These are phyloP conservation scores for Halcyon chelicuti DNA, from an alignment of 2,797 vertebrate genomes.

Conservation along the genomic window DNA sequence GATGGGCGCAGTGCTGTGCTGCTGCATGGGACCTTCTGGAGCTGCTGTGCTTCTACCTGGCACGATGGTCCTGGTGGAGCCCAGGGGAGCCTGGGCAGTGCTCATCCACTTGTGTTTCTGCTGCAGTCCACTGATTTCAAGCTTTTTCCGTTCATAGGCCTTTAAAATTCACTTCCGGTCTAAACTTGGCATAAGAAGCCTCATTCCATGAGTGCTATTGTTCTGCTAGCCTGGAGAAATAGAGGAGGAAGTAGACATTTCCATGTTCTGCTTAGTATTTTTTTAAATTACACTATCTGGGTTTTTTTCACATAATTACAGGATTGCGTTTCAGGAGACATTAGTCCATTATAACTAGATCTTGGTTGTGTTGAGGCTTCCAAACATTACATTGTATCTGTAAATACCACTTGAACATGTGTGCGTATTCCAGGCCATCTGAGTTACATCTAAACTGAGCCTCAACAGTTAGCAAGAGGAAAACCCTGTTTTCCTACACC, in stretches of 20 bases:
- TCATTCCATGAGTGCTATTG: background rate
- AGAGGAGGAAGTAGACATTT: background rate
- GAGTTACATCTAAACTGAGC: background rate
- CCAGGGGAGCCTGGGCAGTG: background rate
- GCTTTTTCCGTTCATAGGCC: background rate
- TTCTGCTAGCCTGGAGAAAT: background rate
- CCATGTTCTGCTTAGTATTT: background rate
- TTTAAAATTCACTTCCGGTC: background rate
- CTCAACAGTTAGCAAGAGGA: background rate
- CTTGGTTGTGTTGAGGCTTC: background rate
- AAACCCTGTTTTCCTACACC: background rate
- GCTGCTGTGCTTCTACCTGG: background rate
- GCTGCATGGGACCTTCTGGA: background rate
- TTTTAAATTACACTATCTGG: background rate
- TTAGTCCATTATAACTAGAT: constrained; percentile 11
- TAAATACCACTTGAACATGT: background rate
- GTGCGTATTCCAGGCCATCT: background rate
- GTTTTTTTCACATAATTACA: background rate
- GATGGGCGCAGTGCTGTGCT: background rate
- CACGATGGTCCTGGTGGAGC: background rate
- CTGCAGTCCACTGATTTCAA: background rate
- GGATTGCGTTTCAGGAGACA: background rate
- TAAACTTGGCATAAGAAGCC: background rate
- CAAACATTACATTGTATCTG: background rate
- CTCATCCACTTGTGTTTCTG: background rate